phyloP scores from a whole-genome alignment of 2,888 invertebrate species.

The Cephus pygmeus region DNA sequence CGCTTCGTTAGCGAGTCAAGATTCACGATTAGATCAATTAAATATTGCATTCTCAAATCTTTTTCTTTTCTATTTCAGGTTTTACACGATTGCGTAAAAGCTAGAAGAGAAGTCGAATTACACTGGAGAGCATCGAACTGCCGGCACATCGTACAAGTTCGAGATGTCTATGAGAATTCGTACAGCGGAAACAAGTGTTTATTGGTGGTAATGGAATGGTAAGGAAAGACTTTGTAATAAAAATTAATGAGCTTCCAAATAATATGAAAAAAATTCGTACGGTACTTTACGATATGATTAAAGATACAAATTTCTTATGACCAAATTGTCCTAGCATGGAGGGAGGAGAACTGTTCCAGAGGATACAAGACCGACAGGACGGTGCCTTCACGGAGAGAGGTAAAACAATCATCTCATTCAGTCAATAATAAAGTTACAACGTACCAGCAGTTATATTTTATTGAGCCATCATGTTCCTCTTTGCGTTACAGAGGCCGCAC shows the following conservation, averaged over 20 bases:
- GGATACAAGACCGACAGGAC: constrained; percentile 95
- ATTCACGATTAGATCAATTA: neutral
- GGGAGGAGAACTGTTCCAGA: constrained; percentile 96
- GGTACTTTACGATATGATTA: neutral
- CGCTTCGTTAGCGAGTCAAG: no score
- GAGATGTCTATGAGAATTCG: constrained; percentile 97
- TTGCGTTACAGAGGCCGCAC: constrained; percentile 80
- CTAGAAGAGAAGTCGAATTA: constrained; percentile 93
- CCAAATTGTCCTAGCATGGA: constrained; percentile 79
- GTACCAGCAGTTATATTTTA: neutral
- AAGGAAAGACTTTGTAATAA: constrained; percentile 45
- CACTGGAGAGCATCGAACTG: constrained; percentile 95
- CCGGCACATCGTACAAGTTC: constrained; percentile 89
- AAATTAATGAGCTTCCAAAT: constrained; percentile 8
- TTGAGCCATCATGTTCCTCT: constrained; percentile 4
- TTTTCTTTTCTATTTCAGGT: constrained; percentile 69
- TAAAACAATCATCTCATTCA: constrained; percentile 48
- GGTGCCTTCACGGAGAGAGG: constrained; percentile 96
- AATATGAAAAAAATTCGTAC: neutral
- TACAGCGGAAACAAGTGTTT: constrained; percentile 92
- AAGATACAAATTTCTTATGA: neutral
- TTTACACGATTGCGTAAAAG: constrained; percentile 91
- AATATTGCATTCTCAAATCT: neutral
- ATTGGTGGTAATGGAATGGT: constrained; percentile 99
- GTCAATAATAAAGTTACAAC: constrained; percentile 31